Percentiles rank a stretch among this genome's conserved stretches.
Conservation (phyloP, 2,797 vertebrate species). For the Microctenopoma lineatum region DNA sequence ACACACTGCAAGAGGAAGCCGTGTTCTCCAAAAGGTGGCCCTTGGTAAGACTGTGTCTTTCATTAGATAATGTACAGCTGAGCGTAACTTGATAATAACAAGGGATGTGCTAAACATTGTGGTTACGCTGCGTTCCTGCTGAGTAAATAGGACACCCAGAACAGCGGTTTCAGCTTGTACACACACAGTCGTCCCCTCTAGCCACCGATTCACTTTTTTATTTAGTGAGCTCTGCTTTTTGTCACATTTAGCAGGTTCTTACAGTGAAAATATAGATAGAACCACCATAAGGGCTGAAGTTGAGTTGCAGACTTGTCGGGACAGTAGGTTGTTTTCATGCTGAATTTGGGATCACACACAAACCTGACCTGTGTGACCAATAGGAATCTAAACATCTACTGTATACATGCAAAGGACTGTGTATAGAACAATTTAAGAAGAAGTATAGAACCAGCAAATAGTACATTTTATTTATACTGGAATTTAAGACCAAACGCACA, state of each 20-base stretch:
- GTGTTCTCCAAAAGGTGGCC: constrained; percentile 20
- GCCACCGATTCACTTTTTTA: constrained; percentile 16
- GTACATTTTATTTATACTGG: neutral
- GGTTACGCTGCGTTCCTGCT: constrained; percentile 51
- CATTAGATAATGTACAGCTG: constrained; percentile 44
- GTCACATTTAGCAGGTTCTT: constrained; percentile 5
- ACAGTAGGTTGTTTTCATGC: too few relatives aligned
- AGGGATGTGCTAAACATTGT: constrained; percentile 37
- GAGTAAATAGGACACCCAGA: constrained; percentile 48
- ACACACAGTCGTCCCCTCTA: constrained; percentile 34
- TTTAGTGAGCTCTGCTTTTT: neutral
- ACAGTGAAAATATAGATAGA: neutral
- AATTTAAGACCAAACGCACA: too few relatives aligned
- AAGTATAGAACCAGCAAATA: neutral
- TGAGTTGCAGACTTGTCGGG: too few relatives aligned
- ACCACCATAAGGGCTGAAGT: neutral
- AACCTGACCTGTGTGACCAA: too few relatives aligned
- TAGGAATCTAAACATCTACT: too few relatives aligned
- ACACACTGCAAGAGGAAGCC: neutral
- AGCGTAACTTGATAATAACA: constrained; percentile 64
- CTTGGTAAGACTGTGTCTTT: constrained; percentile 43
- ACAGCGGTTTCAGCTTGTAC: constrained; percentile 27
- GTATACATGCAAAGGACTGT: too few relatives aligned
- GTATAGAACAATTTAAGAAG: too few relatives aligned
- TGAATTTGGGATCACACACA: too few relatives aligned